Base-by-base conservation (phyloP, 2,113 vertebrate genomes). In the Falco punctatus region DNA sequence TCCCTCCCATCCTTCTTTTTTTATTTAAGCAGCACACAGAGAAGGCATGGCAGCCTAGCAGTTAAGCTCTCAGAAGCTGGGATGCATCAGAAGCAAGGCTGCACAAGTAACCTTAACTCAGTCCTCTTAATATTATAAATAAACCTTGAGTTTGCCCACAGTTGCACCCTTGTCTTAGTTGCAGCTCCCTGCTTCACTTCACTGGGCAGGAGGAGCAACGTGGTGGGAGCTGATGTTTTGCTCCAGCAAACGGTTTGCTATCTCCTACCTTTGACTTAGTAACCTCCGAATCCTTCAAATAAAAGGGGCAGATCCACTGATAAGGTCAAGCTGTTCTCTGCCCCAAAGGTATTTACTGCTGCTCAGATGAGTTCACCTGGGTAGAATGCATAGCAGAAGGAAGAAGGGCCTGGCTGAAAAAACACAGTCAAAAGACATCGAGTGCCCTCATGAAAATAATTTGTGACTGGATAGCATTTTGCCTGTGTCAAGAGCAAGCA, bases 261-360 rank as follows among this genome's bases (percentile, higher is more conserved):
- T 82, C 54, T 92, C 83, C 54, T 75, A 8, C 35, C 32, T 72
- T 19, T 72, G 70, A 32, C 62, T 85, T 32, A 4, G 20, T 61
- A 85, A 62, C 73, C 66, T 85, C 51, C 65, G 23, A 71, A 59
- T 70, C 51, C 61, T 59, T 81, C 73, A 79, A 70, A 67, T 8
- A 14, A 51, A 86, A 38, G 62, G 33, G n/a, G 40, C 66, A 62
- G 17, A 72, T 70, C 20, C 49, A 20, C 70, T 54, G 78, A 77
- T 65, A 92, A 89, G 74, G 86, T 95, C 86, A 91, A 65, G 66
- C 89, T 85, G 73, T 49, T 90, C 70, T 75, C 58, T 92, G 66
- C 46, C 97, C 70, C 69, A 1, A 0, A 61, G 88, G 58, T 51
- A 38, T 85, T 85, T 69, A 40, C 38, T 28, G 17, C 77, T 87